Evolutionary conservation across 2,888 invertebrate genomes (phyloP).

Genomic region (Cremastobaeus sp.): DNA sequence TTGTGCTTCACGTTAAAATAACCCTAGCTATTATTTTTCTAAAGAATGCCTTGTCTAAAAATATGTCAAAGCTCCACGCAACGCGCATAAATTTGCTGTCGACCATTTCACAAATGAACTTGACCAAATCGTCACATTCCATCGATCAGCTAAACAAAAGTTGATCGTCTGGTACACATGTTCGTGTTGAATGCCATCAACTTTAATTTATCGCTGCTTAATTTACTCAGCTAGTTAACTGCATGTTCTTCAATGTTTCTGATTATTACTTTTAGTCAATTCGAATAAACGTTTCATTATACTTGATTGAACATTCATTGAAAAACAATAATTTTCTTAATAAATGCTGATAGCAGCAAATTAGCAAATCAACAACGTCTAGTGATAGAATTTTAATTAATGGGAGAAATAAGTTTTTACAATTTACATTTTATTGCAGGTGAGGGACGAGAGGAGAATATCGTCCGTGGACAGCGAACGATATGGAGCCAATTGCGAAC

Average conservation of each 20-base stretch:
- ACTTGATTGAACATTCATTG: too few species aligned
- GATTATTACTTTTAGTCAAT: too few species aligned
- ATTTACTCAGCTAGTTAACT: too few species aligned
- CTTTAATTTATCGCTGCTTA: too few species aligned
- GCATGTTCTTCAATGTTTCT: too few species aligned
- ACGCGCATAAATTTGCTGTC: conserved; percentile 32
- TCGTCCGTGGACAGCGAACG: conserved; percentile 80
- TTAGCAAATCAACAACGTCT: too few species aligned
- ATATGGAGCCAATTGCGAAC: conserved; percentile 72
- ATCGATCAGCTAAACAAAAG: conserved; percentile 1
- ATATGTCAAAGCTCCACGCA: conserved; percentile 46
- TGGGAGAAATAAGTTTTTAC: too few species aligned
- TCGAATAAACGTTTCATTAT: too few species aligned
- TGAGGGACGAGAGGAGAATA: conserved; percentile 75
- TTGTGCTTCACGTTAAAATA: conserved; percentile 55
- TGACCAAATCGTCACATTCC: conserved; percentile 22
- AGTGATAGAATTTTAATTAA: too few species aligned
- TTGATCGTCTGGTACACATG: neutral
- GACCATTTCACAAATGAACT: conserved; percentile 36
- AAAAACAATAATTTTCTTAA: too few species aligned
- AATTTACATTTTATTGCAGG: conserved; percentile 68
- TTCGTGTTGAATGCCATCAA: too few species aligned
- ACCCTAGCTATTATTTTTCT: conserved; percentile 55
- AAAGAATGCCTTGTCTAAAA: conserved; percentile 55
- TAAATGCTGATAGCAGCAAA: too few species aligned